phyloP scores from a whole-genome alignment of 2,797 vertebrate genomes.

The Bradypodion pumilum region DNA sequence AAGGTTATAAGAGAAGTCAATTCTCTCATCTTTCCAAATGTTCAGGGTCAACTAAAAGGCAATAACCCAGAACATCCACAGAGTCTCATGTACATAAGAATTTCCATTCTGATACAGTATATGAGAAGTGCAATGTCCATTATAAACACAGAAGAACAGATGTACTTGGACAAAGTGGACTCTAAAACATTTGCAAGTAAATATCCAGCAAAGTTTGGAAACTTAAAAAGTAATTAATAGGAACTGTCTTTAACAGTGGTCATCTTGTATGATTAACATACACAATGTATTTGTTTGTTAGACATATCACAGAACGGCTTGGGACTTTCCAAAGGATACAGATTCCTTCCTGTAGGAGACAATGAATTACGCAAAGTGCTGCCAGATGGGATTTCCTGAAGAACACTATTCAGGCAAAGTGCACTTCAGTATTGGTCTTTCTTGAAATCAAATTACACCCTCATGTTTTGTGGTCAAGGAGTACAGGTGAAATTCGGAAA shows the following conservation, averaged over 20 bases:
- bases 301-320: not conserved
- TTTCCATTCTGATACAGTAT: not conserved
- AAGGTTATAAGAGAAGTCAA: not conserved
- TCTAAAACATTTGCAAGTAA: not conserved
- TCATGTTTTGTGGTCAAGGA: not conserved
- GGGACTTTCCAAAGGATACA: not conserved
- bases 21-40: not conserved
- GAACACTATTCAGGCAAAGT: not conserved
- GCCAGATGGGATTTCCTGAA: not conserved
- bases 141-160: not conserved
- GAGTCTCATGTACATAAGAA: not conserved
- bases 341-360: not conserved
- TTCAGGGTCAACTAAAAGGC: not conserved
- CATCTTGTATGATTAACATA: not conserved
- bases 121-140: too few relatives aligned
- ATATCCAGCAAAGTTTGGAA: not conserved
- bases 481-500: too few relatives aligned
- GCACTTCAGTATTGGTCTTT: not conserved
- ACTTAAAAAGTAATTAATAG: not conserved
- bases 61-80: not conserved
- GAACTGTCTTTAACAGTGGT: not conserved
- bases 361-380: not conserved
- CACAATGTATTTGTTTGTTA: not conserved
- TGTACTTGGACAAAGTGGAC: not conserved
- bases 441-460: not conserved